Conservation (phyloP, 2,888 invertebrate species). For the Melipona beecheii region DNA sequence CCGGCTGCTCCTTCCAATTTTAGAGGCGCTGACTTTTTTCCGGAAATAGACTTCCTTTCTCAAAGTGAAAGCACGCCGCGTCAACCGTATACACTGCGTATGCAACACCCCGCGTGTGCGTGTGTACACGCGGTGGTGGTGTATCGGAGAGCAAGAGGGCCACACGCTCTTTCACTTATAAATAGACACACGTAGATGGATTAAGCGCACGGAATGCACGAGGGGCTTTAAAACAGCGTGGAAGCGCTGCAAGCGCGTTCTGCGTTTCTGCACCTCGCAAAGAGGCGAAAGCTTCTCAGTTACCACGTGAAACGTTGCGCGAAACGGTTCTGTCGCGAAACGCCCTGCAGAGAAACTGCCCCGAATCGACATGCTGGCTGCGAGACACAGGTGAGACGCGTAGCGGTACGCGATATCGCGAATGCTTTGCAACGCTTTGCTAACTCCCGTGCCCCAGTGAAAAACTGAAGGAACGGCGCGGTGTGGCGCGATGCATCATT, state of each 20-base stretch:
- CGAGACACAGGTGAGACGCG: conserved; percentile 76
- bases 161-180: conserved; percentile 58
- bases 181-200: conserved; percentile 72
- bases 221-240: conserved; percentile 58
- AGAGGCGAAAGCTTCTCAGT: conserved; percentile 52
- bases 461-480: conserved; percentile 14
- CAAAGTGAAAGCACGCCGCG: conserved; percentile 16
- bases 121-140: neutral
- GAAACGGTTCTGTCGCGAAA: conserved; percentile 42
- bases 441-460: conserved; percentile 13
- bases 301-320: conserved; percentile 45
- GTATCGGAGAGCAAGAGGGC: conserved; percentile 43
- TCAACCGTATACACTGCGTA: neutral
- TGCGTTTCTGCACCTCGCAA: conserved; percentile 36
- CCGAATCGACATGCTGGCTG: conserved; percentile 72
- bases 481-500: no score
- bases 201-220: conserved; percentile 72
- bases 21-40: conserved; percentile 54
- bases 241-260: conserved; percentile 53
- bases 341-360: neutral
- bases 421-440: conserved; percentile 20
- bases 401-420: conserved; percentile 29
- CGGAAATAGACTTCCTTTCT: conserved; percentile 72
- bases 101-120: neutral
- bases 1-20: conserved; percentile 19